A percentile compares a stretch with the other conserved stretches of the same genome.
Conservation (phyloP, 2,888 invertebrate genomes). For the Drosophila suboccidentalis region DNA sequence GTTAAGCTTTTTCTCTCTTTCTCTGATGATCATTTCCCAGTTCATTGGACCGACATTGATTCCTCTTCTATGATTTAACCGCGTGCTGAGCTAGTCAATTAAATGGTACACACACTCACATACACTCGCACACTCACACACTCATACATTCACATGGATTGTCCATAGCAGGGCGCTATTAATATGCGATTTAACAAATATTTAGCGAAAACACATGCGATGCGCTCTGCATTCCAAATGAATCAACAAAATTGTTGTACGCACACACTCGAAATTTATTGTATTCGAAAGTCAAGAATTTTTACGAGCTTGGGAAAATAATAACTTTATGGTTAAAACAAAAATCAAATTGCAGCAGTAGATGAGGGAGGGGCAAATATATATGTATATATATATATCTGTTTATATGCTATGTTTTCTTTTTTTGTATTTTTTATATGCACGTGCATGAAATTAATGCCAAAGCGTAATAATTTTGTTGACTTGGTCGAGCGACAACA, state of each 20-base stretch:
- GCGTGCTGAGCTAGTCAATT: conserved; percentile 33
- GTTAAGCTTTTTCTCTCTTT: neutral
- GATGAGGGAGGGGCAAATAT: conserved; percentile 14
- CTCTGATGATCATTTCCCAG: conserved; percentile 9
- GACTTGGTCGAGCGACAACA: conserved; percentile 59
- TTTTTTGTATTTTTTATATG: conserved; percentile 20
- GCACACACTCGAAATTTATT: conserved; percentile 65
- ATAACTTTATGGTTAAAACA: conserved; percentile 77
- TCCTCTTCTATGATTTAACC: conserved; percentile 21
- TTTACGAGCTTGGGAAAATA: conserved; percentile 83
- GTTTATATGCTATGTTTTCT: conserved; percentile 4
- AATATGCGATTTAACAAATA: conserved; percentile 84
- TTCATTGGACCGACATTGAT: conserved; percentile 38
- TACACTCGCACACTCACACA: conserved; percentile 13
- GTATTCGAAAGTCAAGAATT: conserved; percentile 76
- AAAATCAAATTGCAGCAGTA: conserved; percentile 5
- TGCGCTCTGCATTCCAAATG: conserved; percentile 73
- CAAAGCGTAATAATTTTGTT: conserved; percentile 48
- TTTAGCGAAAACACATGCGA: conserved; percentile 80
- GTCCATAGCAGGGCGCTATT: conserved; percentile 79
- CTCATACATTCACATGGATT: conserved; percentile 38
- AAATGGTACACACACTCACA: conserved; percentile 27
- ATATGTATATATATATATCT: conserved; percentile 6
- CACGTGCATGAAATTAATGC: conserved; percentile 78
- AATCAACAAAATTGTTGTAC: conserved; percentile 38